Conservation (phyloP, 2,113 vertebrate species). For the Tetrax tetrax region DNA sequence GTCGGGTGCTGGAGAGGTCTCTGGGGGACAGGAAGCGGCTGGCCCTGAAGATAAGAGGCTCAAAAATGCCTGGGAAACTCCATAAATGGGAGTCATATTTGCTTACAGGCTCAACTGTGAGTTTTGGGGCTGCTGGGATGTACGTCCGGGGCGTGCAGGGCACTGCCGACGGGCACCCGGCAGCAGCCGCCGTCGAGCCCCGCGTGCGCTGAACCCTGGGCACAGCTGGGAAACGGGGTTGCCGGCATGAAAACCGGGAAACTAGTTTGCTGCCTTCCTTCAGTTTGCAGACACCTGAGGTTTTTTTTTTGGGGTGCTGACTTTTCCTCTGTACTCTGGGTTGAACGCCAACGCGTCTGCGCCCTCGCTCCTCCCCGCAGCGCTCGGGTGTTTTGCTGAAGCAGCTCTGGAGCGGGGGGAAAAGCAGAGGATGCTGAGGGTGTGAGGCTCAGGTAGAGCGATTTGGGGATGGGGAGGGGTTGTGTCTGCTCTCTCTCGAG, state of each 20-base stretch:
- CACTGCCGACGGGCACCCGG: background rate
- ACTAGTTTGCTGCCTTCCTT: background rate
- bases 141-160: background rate
- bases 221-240: background rate
- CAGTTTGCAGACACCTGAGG: background rate
- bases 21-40: background rate
- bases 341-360: background rate
- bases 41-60: background rate
- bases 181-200: background rate
- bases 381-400: accelerated
- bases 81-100: background rate
- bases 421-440: accelerated
- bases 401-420: background rate
- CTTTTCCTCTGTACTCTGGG: background rate
- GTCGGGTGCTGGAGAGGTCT: background rate
- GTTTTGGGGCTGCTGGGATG: background rate
- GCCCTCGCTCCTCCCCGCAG: background rate
- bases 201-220: accelerated
- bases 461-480: background rate
- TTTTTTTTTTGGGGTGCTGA: background rate
- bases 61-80: background rate
- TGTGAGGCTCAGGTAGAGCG: background rate
- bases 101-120: background rate
- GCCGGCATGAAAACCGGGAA: accelerated
- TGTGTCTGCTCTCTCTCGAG: background rate